Base-by-base conservation (phyloP, 1,140 invertebrate genomes). In the Episyrphus balteatus region DNA sequence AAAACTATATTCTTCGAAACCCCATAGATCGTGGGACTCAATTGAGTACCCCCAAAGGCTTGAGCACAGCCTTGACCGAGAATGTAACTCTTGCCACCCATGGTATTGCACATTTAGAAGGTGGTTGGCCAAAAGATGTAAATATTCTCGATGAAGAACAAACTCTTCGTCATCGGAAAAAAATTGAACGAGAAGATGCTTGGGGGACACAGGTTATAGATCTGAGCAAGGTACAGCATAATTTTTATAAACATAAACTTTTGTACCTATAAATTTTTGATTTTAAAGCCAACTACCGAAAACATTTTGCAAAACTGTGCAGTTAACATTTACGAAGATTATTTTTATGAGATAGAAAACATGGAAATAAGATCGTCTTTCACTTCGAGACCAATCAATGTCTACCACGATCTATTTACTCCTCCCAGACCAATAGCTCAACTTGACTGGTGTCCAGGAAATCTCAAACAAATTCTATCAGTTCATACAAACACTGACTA, bases 181-280 rank as follows among this genome's bases (percentile, higher is more conserved):
- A 93, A 70, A 78, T 93, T n/a, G 88, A 92, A 70, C 94, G 95
- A 60, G 92, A 96, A 58, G 92, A 96, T 61, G 50, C 92, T 86
- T 56, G 61, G 74, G 59, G 66, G 7, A 19, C 42, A 18, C 59
- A 68, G 46, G 58, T 67, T 2, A 50, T 51, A 7, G n/a, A 47
- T 0, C 40, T 68, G 9, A 39, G 15, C 18, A 48, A 44, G 21
- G 32, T 42, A 43, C n/a, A n/a, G n/a, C n/a, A n/a, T 26, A 17
- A n/a, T 36, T 14, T 17, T 26, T 3, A 26, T 8, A 5, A 26
- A 5, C 13, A 37, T 14, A 37, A 11, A 11, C 36, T 37, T 11
- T 5, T 37, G 3, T 6, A 37, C 3, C 36, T 10, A 14, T 37
- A 10, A 37, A 37, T 37, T 37, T 37, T n/a, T 37, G 15, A 37